Percentiles rank a stretch among this genome's conserved stretches.
Conservation (phyloP, 2,797 vertebrate species). For the Alectoris magna region DNA sequence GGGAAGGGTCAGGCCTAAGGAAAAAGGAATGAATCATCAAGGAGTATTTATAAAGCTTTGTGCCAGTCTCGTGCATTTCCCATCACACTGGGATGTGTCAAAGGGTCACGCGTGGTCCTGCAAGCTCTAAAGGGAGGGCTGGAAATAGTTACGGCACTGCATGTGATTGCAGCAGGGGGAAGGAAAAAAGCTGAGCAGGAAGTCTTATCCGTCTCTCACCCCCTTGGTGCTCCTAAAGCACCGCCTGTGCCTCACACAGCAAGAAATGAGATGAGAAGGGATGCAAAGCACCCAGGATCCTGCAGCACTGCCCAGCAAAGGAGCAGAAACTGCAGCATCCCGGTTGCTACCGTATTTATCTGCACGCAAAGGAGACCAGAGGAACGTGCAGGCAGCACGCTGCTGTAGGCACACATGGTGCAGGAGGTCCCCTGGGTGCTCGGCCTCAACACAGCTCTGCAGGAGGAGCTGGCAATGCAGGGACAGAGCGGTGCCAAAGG, state of each 20-base stretch:
- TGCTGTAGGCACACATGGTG: not conserved
- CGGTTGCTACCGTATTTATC: accelerated
- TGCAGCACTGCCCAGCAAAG: not conserved
- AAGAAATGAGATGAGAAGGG: not conserved
- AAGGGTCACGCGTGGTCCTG: not conserved
- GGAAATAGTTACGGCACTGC: slow-evolving; percentile 19
- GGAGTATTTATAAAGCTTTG: not conserved
- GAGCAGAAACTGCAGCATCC: not conserved
- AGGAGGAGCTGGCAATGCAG: not conserved
- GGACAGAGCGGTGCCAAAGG: not conserved
- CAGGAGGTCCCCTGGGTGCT: not conserved
- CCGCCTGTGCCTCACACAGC: not conserved
- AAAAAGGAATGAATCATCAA: not conserved
- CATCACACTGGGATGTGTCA: slow-evolving; percentile 52
- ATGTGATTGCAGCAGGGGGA: not conserved
- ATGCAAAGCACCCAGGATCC: not conserved
- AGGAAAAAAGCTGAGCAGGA: not conserved
- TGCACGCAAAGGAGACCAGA: not conserved
- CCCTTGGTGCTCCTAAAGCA: not conserved
- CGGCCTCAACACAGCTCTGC: not conserved
- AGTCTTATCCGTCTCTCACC: not conserved
- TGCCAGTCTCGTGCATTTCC: not conserved
- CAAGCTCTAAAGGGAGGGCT: not conserved
- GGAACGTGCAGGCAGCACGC: not conserved
- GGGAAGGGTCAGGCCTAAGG: not conserved